Evolutionary conservation across 2,888 invertebrate genomes (phyloP), one percentile per base, ranked within the genome.

Genomic region (Didymodactylos carnosus): DNA sequence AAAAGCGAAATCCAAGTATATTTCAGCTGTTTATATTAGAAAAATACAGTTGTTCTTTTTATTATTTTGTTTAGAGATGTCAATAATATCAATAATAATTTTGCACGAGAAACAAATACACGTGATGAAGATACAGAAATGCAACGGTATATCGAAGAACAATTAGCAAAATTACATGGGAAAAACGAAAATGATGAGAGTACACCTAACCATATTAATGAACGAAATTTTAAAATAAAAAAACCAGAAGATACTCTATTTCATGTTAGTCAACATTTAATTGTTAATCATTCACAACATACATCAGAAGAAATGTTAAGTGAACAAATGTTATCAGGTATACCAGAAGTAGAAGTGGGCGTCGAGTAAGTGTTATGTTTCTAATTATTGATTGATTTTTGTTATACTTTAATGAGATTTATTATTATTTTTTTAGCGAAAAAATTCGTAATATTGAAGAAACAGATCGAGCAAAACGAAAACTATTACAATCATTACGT

Each of bases 241-340:
- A 78, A 78, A 23, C 73, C 78, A n/a, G 78, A 79, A 69, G 81
- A 82, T 76, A 77, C 77, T 1, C 76, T 83, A 62, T 88, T 89
- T 78, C 90, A 93, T 4, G 87, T 95, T 23, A 94, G 95, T 2
- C 91, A 92, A 78, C 90, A 93, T 82, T 85, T 94, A 72, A 86
- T 93, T 76, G 88, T 90, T 75, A 80, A 78, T 72, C 91, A 92
- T 2, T 90, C 91, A 14, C 78, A 78, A 0, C 90, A 91, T 79
- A 87, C 90, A 80, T 94, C 92, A 3, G 97, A 98, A 83, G 98
- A 98, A 85, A 95, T 98, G 93, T 87, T 99, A 79, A 97, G 97
- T 5, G 95, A 97, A 87, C 97, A 98, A 86, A 99, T 98, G 98
- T 86, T 99, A 7, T 95, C 93, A 81, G 98, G 98, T 46, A 98